Evolutionary conservation across 2,888 invertebrate genomes (phyloP).

Genomic region (Tortricodes alternella): DNA sequence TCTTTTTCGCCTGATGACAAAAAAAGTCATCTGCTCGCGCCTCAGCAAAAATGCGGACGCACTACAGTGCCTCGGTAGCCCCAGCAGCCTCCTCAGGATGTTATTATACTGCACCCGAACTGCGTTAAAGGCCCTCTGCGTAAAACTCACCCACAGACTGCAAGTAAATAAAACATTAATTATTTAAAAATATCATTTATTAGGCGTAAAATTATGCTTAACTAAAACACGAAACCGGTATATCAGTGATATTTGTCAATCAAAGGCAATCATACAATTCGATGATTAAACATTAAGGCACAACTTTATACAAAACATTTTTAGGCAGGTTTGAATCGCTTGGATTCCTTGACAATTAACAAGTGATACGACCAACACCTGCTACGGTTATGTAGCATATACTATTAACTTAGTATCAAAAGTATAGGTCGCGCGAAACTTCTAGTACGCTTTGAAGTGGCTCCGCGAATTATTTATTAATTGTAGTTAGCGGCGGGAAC

Average conservation of each 20-base stretch:
- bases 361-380: background rate
- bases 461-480: too few species aligned
- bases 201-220: conserved; percentile 37
- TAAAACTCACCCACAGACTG: background rate
- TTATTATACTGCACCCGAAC: too few species aligned
- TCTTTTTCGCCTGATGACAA: too few species aligned
- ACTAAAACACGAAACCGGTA: conserved; percentile 31
- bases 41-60: too few species aligned
- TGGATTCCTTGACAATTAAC: background rate
- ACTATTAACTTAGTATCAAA: too few species aligned
- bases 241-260: conserved; percentile 35
- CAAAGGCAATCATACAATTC: conserved; percentile 3
- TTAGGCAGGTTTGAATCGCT: background rate
- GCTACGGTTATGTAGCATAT: background rate
- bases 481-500: too few species aligned
- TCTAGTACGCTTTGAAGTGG: too few species aligned
- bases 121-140: too few species aligned
- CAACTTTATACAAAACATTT: conserved; percentile 1
- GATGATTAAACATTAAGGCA: conserved; percentile 18
- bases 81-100: too few species aligned
- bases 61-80: too few species aligned
- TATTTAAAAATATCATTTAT: conserved; percentile 33
- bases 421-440: too few species aligned
- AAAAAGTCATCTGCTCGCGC: too few species aligned
- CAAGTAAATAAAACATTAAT: background rate